Percentiles rank a stretch among this genome's conserved stretches.
Conservation (phyloP, 2,888 invertebrate species). For the Sussaba pulchella region DNA sequence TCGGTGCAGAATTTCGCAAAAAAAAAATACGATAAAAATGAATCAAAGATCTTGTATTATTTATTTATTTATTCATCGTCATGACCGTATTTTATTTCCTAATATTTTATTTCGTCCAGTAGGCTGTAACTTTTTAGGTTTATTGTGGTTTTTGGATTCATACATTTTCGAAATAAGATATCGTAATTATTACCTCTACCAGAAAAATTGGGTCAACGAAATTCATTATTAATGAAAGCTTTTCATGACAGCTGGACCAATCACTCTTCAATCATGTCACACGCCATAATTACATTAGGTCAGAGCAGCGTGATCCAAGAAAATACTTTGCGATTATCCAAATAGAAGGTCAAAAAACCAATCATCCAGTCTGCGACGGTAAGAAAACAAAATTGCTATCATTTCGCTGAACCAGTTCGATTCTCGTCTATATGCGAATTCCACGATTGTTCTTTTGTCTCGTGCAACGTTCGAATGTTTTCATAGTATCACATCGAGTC, state of each 20-base stretch:
- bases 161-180: no score
- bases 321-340: background rate
- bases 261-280: no score
- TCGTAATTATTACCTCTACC: no score
- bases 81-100: no score
- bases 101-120: no score
- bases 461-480: conserved; percentile 70
- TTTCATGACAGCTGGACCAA: no score
- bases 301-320: background rate
- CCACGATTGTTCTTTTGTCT: conserved; percentile 73
- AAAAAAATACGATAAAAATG: no score
- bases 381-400: conserved; percentile 31
- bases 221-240: no score
- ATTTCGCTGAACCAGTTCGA: conserved; percentile 66
- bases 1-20: no score
- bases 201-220: no score
- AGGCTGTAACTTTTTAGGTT: no score
- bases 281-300: background rate
- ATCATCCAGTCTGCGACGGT: conserved; percentile 26
- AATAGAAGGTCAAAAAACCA: background rate
- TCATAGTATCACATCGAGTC: conserved; percentile 64
- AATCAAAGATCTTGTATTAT: background rate
- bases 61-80: background rate
- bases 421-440: conserved; percentile 77
- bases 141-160: no score